These are phyloP conservation scores for Steinernema feltiae DNA, from an alignment of 1,140 invertebrate species.

Conservation along the genomic window DNA sequence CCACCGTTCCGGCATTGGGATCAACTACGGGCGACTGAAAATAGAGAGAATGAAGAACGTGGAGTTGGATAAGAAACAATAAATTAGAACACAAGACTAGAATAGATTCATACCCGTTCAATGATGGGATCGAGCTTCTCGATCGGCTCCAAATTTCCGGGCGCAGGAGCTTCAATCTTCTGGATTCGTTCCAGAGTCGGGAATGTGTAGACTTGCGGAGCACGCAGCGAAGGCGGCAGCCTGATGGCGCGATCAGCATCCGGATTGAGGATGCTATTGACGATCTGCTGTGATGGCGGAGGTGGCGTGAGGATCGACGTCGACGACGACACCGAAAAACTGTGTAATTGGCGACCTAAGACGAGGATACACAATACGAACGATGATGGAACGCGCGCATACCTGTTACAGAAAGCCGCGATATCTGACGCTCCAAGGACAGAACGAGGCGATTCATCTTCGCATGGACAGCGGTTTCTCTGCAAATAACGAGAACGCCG, in stretches of 20 bases:
- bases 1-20: background rate
- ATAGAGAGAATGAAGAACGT: slow-evolving; percentile 14
- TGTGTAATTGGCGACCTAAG: background rate
- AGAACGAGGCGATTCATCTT: background rate
- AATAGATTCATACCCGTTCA: slow-evolving; percentile 16
- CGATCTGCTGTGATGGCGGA: background rate
- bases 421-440: background rate
- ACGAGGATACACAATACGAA: too few relatives aligned
- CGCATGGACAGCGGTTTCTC: too few relatives aligned
- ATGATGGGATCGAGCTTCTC: slow-evolving; percentile 28
- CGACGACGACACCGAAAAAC: background rate
- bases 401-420: background rate
- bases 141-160: slow-evolving; percentile 3
- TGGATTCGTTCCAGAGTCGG: slow-evolving; percentile 24
- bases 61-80: background rate
- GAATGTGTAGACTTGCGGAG: slow-evolving; percentile 27
- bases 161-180: slow-evolving; percentile 22
- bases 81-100: background rate
- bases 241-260: background rate
- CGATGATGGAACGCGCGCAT: background rate
- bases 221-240: background rate
- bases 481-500: too few relatives aligned
- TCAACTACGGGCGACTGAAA: slow-evolving; percentile 25
- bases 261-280: background rate
- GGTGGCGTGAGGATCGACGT: background rate